Evolutionary conservation across 1,140 invertebrate genomes (phyloP).

Genomic region (Coelopa frigida): DNA sequence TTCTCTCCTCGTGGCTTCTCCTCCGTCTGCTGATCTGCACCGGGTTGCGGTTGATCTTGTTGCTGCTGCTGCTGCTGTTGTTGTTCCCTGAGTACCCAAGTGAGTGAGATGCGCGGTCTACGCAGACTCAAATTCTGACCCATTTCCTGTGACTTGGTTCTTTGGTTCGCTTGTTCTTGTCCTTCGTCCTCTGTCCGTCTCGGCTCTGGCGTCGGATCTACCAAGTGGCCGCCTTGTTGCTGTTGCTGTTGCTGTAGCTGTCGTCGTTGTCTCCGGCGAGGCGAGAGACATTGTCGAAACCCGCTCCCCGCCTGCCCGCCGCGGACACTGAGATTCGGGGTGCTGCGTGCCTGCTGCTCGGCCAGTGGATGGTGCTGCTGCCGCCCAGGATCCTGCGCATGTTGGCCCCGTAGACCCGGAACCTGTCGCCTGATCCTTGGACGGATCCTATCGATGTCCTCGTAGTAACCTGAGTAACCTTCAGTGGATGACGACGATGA

Average conservation of each 20-base stretch:
- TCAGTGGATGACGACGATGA: slow-evolving; percentile 18
- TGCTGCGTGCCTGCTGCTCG: not conserved
- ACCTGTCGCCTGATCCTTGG: slow-evolving; percentile 18
- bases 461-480: no score
- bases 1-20: slow-evolving; percentile 27
- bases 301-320: not conserved
- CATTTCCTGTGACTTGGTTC: slow-evolving; percentile 35
- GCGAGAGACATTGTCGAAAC: not conserved
- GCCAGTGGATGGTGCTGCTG: slow-evolving; percentile 1
- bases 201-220: not conserved
- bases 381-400: slow-evolving; percentile 18
- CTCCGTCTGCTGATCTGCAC: not conserved
- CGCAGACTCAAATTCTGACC: slow-evolving; percentile 51
- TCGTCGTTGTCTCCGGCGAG: slow-evolving; percentile 2
- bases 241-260: not conserved
- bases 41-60: slow-evolving; percentile 22
- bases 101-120: slow-evolving; percentile 61
- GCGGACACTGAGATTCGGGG: not conserved
- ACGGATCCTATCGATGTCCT: slow-evolving; percentile 37
- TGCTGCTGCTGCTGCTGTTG: slow-evolving; percentile 29
- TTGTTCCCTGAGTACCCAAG: slow-evolving; percentile 60
- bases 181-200: not conserved
- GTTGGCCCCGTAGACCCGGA: not conserved
- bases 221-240: no score
- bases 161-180: slow-evolving; percentile 11